Conservation (phyloP, 2,888 invertebrate species). For the Acrocyrtus sp. region DNA sequence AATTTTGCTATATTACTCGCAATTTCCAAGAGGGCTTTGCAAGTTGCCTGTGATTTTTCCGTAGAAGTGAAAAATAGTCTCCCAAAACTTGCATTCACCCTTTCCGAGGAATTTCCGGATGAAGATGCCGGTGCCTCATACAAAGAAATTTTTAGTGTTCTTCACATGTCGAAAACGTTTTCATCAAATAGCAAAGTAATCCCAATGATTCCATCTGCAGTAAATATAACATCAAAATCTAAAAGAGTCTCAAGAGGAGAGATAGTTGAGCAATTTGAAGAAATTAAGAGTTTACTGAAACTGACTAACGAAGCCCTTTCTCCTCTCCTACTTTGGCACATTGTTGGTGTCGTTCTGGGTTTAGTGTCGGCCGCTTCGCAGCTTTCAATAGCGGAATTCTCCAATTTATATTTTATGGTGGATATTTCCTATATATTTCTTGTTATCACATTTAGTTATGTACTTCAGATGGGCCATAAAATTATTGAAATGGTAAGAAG, state of each 20-base stretch:
- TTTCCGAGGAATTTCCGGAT: not conserved
- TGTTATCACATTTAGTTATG: not conserved
- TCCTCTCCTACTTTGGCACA: not conserved
- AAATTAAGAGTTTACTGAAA: slow-evolving; percentile 14
- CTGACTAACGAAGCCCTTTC: slow-evolving; percentile 4
- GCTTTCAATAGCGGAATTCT: slow-evolving; percentile 5
- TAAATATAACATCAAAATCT: not conserved
- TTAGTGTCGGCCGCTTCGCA: slow-evolving; percentile 18
- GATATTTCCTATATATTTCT: slow-evolving; percentile 8
- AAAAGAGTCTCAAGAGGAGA: not conserved
- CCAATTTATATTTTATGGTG: not conserved
- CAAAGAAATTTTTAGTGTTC: slow-evolving; percentile 15
- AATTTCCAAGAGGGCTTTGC: not conserved
- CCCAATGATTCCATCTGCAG: not conserved
- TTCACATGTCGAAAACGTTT: not conserved
- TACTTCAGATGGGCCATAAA: slow-evolving; percentile 23
- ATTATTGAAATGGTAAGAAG: slow-evolving; percentile 16
- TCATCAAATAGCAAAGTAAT: not conserved
- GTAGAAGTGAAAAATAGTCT: not conserved
- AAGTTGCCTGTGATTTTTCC: slow-evolving; percentile 18
- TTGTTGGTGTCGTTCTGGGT: slow-evolving; percentile 16
- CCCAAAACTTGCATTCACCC: not conserved
- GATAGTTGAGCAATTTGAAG: slow-evolving; percentile 22
- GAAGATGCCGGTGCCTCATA: not conserved
- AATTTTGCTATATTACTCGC: slow-evolving; percentile 2